These are phyloP conservation scores for Barbus barbus DNA, from an alignment of 2,113 vertebrate genomes.

Conservation along the genomic window DNA sequence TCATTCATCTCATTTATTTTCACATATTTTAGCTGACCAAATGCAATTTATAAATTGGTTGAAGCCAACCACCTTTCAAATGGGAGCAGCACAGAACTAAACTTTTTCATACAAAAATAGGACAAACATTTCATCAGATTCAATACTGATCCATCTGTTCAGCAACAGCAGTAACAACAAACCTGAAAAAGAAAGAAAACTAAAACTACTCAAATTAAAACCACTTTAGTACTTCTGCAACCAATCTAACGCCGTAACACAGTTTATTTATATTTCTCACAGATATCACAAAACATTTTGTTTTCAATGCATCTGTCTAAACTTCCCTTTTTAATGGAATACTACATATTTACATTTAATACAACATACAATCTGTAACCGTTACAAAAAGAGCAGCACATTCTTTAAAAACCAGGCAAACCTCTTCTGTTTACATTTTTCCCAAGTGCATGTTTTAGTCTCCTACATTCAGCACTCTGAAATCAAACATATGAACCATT, in stretches of 20 bases:
- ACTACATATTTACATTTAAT: conserved; percentile 16
- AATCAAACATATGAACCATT: not conserved
- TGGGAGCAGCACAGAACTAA: conserved; percentile 15
- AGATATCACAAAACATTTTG: not conserved
- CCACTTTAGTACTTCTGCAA: conserved; percentile 11
- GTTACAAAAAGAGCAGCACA: conserved; percentile 37
- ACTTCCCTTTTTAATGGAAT: conserved; percentile 32
- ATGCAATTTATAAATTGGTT: conserved; percentile 2
- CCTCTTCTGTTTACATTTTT: not conserved
- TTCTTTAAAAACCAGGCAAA: not conserved
- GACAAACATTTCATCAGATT: conserved; percentile 14
- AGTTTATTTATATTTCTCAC: not conserved
- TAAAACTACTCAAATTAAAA: conserved; percentile 7
- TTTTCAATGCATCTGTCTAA: not conserved
- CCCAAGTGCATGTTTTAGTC: not conserved
- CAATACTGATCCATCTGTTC: not conserved
- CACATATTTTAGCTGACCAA: conserved; percentile 25
- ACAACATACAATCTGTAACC: conserved; percentile 34
- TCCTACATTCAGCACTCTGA: not conserved
- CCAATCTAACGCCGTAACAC: not conserved
- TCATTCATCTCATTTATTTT: conserved; percentile 36
- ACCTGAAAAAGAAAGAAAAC: not conserved
- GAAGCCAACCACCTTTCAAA: conserved; percentile 28
- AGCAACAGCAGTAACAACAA: not conserved
- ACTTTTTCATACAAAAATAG: conserved; percentile 47